Evolutionary conservation across 2,888 invertebrate species (phyloP).

Genomic region (Cosmia pyralina): DNA sequence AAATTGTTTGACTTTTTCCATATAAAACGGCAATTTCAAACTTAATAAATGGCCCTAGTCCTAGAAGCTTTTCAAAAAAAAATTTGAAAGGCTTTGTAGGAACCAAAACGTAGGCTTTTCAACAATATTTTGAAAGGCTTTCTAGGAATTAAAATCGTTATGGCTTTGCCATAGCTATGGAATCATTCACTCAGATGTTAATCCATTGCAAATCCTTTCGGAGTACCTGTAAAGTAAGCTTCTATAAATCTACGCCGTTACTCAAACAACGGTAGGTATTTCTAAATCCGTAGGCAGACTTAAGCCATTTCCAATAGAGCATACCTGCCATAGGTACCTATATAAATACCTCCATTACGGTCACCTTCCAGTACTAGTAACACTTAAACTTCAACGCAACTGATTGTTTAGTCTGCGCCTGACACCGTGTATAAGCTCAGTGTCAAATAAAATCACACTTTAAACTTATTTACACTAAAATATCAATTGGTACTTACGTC

Average conservation of each 20-base stretch:
- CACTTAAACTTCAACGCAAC: not conserved
- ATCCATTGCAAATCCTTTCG: not conserved
- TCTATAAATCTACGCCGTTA: not conserved
- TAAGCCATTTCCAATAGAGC: not conserved
- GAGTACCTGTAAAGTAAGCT: not conserved
- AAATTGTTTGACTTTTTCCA: too few species aligned
- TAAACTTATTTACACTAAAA: slow-evolving; percentile 28
- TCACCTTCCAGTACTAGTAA: not conserved
- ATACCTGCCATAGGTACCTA: not conserved
- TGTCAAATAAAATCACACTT: slow-evolving; percentile 44
- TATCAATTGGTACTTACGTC: slow-evolving; percentile 77
- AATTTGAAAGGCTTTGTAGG: too few species aligned
- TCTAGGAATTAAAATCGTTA: too few species aligned
- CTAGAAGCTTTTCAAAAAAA: too few species aligned
- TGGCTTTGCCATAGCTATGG: too few species aligned
- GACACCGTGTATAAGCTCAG: slow-evolving; percentile 12
- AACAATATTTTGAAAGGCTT: too few species aligned
- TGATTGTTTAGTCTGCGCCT: slow-evolving; percentile 52
- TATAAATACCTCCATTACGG: not conserved
- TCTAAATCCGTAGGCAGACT: not conserved
- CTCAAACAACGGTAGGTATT: not conserved
- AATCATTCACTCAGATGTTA: not conserved
- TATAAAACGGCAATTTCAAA: too few species aligned
- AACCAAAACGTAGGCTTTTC: too few species aligned
- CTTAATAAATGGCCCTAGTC: too few species aligned